Base-by-base conservation (phyloP, 2,888 invertebrate genomes). In the Phyllotreta cruciferae region DNA sequence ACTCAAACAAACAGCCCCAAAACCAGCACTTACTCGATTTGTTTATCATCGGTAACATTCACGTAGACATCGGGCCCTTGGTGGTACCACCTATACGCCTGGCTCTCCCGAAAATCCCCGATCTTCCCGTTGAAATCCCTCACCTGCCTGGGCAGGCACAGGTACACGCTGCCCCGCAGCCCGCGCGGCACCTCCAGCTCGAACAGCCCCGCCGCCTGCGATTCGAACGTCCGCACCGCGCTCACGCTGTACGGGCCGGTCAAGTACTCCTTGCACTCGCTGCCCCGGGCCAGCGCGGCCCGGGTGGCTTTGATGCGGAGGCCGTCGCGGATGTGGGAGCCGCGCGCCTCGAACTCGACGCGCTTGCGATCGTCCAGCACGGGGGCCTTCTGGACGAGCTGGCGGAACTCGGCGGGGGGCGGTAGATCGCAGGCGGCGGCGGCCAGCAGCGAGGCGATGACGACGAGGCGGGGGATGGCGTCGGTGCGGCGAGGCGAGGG, bases 41-140 rank as follows among this genome's bases (percentile, higher is more conserved):
- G 14, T 8, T 38, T 39, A 44, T 60, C 57, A 9, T 58, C 56
- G 47, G 62, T 61, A 36, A 68, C 50, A 61, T 82, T 79, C 70
- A 85, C 74, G 74, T 74, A 82, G 73, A 84, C 69, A 45, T 81
- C 75, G 38, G 73, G 73, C 39, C 86, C 86, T 75, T 86, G 86
- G 74, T 86, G 85, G 66, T 82, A 76, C 85, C 86, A 86, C 60
- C 69, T 66, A 42, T 65, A 65, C 14, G 73, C 66, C 74, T 79
- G 63, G 75, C 78, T 68, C 68, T 72, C 49, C 70, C 75, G 63
- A 70, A 78, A 67, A 80, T 80, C 66, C 79, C 75, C 77, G 81
- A 84, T 74, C 81, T 82, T 72, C 75, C 83, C 70, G 81, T 76
- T 77, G 76, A 82, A 7, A 71, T 78, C 38, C 42, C 58, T 70